Base-by-base conservation (phyloP, 2,888 invertebrate species). In the Diarsia brunnea region DNA sequence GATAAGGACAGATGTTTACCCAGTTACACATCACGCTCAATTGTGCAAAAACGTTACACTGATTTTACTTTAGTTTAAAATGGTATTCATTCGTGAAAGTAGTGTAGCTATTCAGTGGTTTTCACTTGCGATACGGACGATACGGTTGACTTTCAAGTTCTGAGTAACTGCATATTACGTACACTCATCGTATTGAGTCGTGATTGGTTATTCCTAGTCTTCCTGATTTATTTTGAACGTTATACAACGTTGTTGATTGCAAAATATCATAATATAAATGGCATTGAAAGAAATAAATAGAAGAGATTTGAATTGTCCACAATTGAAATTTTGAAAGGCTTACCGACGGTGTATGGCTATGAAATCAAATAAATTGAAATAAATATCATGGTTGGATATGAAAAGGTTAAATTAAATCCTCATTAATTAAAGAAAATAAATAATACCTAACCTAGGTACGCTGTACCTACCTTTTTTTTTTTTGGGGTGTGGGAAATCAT, bases 91-190 rank as follows among this genome's bases (percentile, higher is more conserved):
- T 79, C 79, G 84, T 80, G 87, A 87, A 87, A 87, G 88, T 86
- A 74, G 80, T 82, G 78, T 67, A 79, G 80, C 75, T 73, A 84
- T 86, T 87, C 82, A 86, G 79, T 82, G 69, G 88, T 87, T 87
- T 87, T 87, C 88, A 86, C 82, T 82, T 69, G 71, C 75, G 68
- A 70, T 85, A 78, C 77, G 60, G 86, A 69, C 75, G 68, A 70
- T 85, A 78, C 77, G 60, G 86, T 78, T 84, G 84, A 82, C 84
- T 87, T 87, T 87, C 88, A 78, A 84, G 87, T 87, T 86, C 73
- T 82, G 58, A 81, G 75, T 72, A 82, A 87, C 80, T 64, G 74
- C 73, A 80, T 73, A 74, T 78, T 84, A 82, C 79, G 85, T 86
- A 75, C 58, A 75, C 72, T 68, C 66, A 60, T 79, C 77, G 60